Conservation (phyloP, 1,140 invertebrate species). For the Cryptotermes secundus region DNA sequence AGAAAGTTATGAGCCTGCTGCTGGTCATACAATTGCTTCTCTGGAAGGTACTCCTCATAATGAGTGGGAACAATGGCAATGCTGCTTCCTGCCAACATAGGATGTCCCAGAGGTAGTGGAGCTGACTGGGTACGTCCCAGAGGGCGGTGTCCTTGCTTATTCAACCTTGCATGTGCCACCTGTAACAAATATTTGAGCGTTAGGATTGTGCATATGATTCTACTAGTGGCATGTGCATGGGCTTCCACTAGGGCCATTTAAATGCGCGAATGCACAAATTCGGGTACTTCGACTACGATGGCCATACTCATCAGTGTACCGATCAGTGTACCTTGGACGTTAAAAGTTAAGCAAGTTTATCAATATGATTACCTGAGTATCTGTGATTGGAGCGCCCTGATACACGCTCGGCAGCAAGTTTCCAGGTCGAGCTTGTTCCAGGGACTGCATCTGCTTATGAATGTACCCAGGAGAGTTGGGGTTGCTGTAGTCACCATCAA, state of each 20-base stretch:
- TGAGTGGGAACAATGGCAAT: slow-evolving; percentile 51
- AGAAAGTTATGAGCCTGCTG: slow-evolving; percentile 66
- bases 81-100: slow-evolving; percentile 72
- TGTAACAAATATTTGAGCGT: slow-evolving; percentile 33
- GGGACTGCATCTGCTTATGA: slow-evolving; percentile 61
- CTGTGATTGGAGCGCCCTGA: slow-evolving; percentile 56
- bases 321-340: too few species aligned
- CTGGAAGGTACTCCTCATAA: slow-evolving; percentile 62
- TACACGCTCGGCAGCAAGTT: slow-evolving; percentile 39
- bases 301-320: too few species aligned
- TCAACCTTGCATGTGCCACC: slow-evolving; percentile 71
- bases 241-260: too few species aligned
- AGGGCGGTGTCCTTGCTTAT: slow-evolving; percentile 73
- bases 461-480: slow-evolving; percentile 53
- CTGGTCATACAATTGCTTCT: slow-evolving; percentile 59
- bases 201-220: too few species aligned
- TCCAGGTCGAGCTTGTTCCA: slow-evolving; percentile 52
- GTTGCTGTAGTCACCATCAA: slow-evolving; percentile 55
- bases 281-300: too few species aligned
- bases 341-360: too few species aligned
- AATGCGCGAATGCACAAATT: too few species aligned
- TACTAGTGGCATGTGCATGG: too few species aligned
- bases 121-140: slow-evolving; percentile 87
- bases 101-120: slow-evolving; percentile 91
- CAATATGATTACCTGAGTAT: slow-evolving; percentile 52